Evolutionary conservation across 2,888 invertebrate species (phyloP).

Genomic region (Bombylius major): DNA sequence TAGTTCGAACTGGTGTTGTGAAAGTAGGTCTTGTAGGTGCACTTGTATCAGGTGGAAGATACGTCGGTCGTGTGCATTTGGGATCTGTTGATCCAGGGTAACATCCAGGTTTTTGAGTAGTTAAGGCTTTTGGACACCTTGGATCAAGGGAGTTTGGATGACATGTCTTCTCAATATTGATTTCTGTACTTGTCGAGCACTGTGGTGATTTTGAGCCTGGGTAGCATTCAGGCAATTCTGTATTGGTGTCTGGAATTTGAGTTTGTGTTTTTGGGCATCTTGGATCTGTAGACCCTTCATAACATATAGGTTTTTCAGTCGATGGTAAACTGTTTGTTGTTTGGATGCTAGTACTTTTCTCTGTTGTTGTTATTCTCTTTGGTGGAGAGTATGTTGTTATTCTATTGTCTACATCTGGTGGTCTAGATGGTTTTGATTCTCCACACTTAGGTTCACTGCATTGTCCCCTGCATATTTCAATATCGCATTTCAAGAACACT

Average conservation of each 20-base stretch:
- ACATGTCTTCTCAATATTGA: too few species aligned
- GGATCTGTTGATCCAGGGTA: slow-evolving; percentile 23
- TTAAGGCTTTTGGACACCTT: slow-evolving; percentile 27
- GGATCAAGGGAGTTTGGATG: too few species aligned
- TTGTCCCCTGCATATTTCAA: slow-evolving; percentile 39
- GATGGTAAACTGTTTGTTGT: slow-evolving; percentile 14
- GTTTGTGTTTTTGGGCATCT: slow-evolving; percentile 23
- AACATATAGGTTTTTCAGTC: slow-evolving; percentile 18
- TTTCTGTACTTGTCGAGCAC: too few species aligned
- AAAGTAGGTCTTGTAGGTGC: too few species aligned
- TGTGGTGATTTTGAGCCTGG: slow-evolving; percentile 24
- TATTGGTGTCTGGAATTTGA: background rate
- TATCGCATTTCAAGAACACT: slow-evolving; percentile 60
- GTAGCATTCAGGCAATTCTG: slow-evolving; percentile 15
- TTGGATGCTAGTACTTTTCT: slow-evolving; percentile 6
- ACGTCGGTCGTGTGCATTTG: too few species aligned
- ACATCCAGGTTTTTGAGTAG: slow-evolving; percentile 17
- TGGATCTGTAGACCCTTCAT: slow-evolving; percentile 26
- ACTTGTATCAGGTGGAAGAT: too few species aligned
- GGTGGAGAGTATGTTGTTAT: slow-evolving; percentile 1
- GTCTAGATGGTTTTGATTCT: slow-evolving; percentile 23
- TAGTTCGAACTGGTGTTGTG: too few species aligned
- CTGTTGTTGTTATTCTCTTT: too few species aligned
- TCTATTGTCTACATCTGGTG: slow-evolving; percentile 10
- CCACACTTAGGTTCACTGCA: slow-evolving; percentile 23